These are phyloP conservation scores for Meghimatium bilineatum DNA, from an alignment of 2,888 invertebrate genomes.

Conservation along the genomic window DNA sequence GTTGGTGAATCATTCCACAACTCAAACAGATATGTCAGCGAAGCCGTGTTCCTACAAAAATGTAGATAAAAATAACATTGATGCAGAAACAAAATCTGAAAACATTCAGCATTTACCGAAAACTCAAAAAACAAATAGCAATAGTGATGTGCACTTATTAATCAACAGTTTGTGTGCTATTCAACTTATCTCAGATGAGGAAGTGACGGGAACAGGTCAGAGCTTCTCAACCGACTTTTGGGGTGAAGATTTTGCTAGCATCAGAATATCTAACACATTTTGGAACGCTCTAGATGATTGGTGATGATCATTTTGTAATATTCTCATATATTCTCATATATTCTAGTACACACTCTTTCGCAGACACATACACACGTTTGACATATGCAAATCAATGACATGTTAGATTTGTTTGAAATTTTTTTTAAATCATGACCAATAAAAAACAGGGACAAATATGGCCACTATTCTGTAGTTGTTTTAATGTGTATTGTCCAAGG, in stretches of 20 bases:
- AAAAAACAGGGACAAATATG: too few relatives aligned
- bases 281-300: conserved; percentile 10
- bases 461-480: too few relatives aligned
- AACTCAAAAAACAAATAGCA: background rate
- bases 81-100: background rate
- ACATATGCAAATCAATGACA: too few relatives aligned
- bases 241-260: conserved; percentile 15
- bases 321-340: too few relatives aligned
- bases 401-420: too few relatives aligned
- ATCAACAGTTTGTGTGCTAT: background rate
- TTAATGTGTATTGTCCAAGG: too few relatives aligned
- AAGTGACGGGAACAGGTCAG: background rate
- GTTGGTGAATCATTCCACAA: background rate
- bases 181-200: conserved; percentile 14
- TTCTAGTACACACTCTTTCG: too few relatives aligned
- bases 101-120: background rate
- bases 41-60: background rate
- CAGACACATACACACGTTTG: too few relatives aligned
- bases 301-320: too few relatives aligned
- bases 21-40: background rate
- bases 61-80: background rate
- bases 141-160: background rate
- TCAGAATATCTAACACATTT: conserved; percentile 10
- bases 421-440: too few relatives aligned
- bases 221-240: conserved; percentile 15